Evolutionary conservation across 2,113 vertebrate genomes (phyloP), one percentile per base, ranked within the genome.

Genomic region (Ochotona curzoniae): DNA sequence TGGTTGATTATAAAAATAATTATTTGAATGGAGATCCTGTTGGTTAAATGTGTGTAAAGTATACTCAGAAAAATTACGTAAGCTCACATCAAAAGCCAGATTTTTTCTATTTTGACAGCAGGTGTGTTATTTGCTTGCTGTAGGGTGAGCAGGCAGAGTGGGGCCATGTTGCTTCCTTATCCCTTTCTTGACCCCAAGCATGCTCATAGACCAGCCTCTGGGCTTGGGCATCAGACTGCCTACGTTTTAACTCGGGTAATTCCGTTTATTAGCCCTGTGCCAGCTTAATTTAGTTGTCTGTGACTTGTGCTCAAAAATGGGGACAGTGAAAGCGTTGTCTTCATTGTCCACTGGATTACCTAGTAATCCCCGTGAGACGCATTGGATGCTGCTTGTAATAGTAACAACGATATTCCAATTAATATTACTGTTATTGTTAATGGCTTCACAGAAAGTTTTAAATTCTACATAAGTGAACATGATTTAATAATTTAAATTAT

Each of bases 1-100:
- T 82, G 47, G 30, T 76, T 71, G 18, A 74, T 83, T 79, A 76
- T 70, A 67, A 82, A 89, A 86, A 38, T 83, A 75, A 66, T 76
- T 75, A 81, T 67, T 70, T 47, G 54, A 13, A 61, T 28, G 3
- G 25, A 86, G 30, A 69, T 67, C 32, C 0, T 54, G 1, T 51
- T 76, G 64, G 60, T 70, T 63, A 69, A 47, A 25, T 93, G 51
- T 25, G 70, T 83, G 25, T 78, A 74, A 54, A 49, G 44, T 76
- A 57, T 90, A 74, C 26, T 86, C 20, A 67, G 64, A 25, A 18
- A 57, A 81, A 60, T 83, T 57, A 51, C 3, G 49, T 8, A 28
- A 73, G 38, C 6, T 12, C 30, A 13, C 2, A 47, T 79, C 49
- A 70, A 7, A 87, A 54, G 51, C 32, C 23, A 32, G 35, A 11